phyloP scores from a whole-genome alignment of 2,888 invertebrate species.

The Drosophila parthenogenetica region DNA sequence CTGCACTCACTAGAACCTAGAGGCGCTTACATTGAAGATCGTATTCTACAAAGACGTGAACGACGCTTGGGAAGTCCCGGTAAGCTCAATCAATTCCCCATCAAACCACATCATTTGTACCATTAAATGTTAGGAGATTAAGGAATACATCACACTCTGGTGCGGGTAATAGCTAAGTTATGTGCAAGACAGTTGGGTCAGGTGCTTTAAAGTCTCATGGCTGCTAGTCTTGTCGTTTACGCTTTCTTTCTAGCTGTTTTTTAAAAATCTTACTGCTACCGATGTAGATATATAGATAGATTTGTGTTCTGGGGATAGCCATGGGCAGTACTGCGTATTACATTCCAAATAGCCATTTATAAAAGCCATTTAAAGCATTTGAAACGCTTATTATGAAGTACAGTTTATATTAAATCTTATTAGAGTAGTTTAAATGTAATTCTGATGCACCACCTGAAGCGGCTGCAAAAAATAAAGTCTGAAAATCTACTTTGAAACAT shows the following conservation, averaged over 20 bases:
- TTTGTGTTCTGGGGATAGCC: no score
- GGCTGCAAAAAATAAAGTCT: no score
- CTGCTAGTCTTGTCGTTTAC: no score
- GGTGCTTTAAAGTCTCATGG: no score
- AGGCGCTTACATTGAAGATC: conserved; percentile 84
- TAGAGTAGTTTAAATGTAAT: conserved; percentile 1
- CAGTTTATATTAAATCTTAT: background rate
- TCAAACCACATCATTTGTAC: background rate
- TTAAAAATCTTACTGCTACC: no score
- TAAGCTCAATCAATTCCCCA: conserved; percentile 65
- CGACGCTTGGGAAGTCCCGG: conserved; percentile 84
- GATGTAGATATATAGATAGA: no score
- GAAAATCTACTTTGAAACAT: no score
- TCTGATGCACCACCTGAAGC: background rate
- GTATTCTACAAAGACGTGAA: conserved; percentile 84
- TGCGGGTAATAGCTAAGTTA: no score
- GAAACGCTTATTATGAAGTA: no score
- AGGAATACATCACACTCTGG: background rate
- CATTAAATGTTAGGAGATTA: conserved; percentile 21
- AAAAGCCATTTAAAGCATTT: no score
- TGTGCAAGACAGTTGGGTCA: no score
- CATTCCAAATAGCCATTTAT: background rate
- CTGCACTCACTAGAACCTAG: conserved; percentile 70
- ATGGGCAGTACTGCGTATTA: background rate
- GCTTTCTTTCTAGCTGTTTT: no score